These are phyloP conservation scores for Andrena chrysosceles DNA, from an alignment of 2,888 invertebrate genomes.

Conservation along the genomic window DNA sequence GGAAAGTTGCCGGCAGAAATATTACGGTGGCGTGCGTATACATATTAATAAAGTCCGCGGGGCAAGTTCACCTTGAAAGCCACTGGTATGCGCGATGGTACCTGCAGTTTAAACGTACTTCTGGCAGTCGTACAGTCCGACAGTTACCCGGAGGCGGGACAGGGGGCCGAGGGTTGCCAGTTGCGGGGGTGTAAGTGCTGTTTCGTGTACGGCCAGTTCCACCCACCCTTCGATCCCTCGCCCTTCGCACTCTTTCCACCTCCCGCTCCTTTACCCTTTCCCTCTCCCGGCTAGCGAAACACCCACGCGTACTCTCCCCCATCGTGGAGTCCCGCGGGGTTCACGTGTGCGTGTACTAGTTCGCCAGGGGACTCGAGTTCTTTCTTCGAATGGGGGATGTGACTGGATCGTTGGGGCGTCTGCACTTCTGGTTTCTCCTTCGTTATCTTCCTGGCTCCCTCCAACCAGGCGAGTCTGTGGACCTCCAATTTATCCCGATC, in stretches of 20 bases:
- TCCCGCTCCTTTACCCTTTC: slow-evolving; percentile 28
- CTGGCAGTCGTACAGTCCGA: slow-evolving; percentile 64
- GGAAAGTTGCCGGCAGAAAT: neutral
- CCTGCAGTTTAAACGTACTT: slow-evolving; percentile 63
- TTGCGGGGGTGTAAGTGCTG: slow-evolving; percentile 82
- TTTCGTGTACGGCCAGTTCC: slow-evolving; percentile 82
- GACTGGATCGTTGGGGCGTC: slow-evolving; percentile 26
- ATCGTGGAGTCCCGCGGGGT: slow-evolving; percentile 41
- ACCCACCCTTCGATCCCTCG: slow-evolving; percentile 50
- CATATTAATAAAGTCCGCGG: slow-evolving; percentile 39
- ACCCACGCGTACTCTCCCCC: slow-evolving; percentile 36
- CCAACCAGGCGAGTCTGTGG: neutral
- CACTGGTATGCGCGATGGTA: slow-evolving; percentile 61
- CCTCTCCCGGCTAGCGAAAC: slow-evolving; percentile 24
- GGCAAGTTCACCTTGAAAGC: slow-evolving; percentile 61
- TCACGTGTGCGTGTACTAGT: slow-evolving; percentile 43
- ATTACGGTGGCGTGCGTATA: slow-evolving; percentile 32
- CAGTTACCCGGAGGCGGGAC: slow-evolving; percentile 61
- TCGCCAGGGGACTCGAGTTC: slow-evolving; percentile 40
- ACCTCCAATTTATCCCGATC: neutral
- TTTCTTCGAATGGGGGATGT: slow-evolving; percentile 45
- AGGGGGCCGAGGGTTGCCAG: slow-evolving; percentile 63
- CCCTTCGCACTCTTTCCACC: slow-evolving; percentile 3
- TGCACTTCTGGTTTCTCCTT: neutral
- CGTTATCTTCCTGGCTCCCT: slow-evolving; percentile 23